A percentile compares a stretch with the other conserved stretches of the same genome.
phyloP scores from a whole-genome alignment of 2,888 invertebrate species.

The Noctua pronuba region DNA sequence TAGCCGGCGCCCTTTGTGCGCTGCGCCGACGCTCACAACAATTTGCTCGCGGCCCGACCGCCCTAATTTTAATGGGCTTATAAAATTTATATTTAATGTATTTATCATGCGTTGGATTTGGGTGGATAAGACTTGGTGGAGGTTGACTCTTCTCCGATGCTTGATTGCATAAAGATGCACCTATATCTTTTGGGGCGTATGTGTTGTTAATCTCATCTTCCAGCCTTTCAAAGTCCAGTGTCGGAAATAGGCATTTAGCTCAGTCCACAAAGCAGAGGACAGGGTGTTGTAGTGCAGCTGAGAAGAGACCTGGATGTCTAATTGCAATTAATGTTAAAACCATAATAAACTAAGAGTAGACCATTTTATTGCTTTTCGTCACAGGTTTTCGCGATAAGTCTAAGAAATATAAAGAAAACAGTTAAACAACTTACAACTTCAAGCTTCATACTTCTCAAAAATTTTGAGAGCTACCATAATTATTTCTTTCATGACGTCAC shows the following conservation, averaged over 20 bases:
- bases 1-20: constrained; percentile 87
- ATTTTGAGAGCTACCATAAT: background rate
- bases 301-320: background rate
- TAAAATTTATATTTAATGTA: constrained; percentile 90
- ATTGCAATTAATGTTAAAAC: background rate
- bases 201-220: background rate
- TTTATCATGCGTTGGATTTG: constrained; percentile 83
- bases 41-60: constrained; percentile 89
- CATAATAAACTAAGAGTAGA: background rate
- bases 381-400: background rate
- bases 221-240: background rate
- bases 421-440: background rate
- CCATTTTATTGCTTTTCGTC: background rate
- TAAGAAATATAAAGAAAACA: background rate
- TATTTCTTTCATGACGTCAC: constrained; percentile 34
- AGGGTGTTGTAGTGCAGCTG: background rate
- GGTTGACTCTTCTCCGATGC: background rate
- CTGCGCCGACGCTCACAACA: constrained; percentile 87
- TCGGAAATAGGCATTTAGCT: background rate
- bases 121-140: constrained; percentile 70
- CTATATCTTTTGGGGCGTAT: too few species aligned
- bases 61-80: constrained; percentile 90
- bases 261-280: background rate
- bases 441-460: background rate
- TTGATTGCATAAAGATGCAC: too few species aligned